phyloP scores from a whole-genome alignment of 1,140 invertebrate genomes.

The Euwallacea fornicatus region DNA sequence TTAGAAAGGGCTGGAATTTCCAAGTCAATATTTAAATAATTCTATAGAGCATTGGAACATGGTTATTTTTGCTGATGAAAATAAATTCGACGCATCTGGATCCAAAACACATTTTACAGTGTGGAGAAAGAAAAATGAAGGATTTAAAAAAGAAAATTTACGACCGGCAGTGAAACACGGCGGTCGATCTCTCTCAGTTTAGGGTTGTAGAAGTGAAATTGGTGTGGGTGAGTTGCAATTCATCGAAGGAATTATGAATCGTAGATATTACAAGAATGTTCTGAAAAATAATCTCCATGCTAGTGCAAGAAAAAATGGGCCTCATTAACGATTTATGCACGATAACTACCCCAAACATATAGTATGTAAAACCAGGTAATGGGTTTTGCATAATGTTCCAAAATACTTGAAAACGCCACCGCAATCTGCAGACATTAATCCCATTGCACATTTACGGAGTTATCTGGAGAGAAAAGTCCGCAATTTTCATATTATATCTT shows the following conservation, averaged over 20 bases:
- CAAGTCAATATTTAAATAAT: background rate
- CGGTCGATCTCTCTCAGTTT: background rate
- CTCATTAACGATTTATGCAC: background rate
- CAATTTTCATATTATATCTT: background rate
- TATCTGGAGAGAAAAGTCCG: background rate
- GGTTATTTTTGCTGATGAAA: background rate
- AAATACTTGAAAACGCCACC: background rate
- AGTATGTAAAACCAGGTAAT: background rate
- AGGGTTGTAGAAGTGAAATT: background rate
- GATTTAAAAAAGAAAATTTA: conserved; percentile 3
- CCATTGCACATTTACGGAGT: background rate
- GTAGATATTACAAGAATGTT: background rate
- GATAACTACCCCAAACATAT: background rate
- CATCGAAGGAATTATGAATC: background rate
- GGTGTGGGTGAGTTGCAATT: background rate
- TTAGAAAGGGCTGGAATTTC: background rate
- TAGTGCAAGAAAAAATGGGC: background rate
- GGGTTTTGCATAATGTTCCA: background rate
- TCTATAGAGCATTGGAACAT: background rate
- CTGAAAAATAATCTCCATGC: conserved; percentile 1
- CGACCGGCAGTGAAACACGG: background rate
- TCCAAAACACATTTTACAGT: background rate
- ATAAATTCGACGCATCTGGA: background rate
- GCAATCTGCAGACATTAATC: background rate
- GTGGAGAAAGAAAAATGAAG: background rate